These are phyloP conservation scores for Melanerpes formicivorus DNA, from an alignment of 2,113 vertebrate genomes.

Conservation along the genomic window DNA sequence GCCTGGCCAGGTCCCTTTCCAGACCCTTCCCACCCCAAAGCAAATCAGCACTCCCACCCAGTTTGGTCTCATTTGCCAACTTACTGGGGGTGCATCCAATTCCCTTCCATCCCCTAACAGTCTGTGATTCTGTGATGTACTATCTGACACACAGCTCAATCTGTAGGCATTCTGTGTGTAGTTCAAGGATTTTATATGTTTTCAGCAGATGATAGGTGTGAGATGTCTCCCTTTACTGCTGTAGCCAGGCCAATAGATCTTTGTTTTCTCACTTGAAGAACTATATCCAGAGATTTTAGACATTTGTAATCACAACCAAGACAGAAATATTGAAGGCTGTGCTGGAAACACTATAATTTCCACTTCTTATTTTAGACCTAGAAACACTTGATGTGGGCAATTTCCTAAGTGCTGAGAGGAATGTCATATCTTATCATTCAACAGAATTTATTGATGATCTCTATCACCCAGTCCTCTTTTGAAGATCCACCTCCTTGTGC, in stretches of 20 bases:
- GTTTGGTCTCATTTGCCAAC: too few species aligned
- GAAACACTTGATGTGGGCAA: neutral
- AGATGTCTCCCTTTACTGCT: neutral
- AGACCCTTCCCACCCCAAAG: too few species aligned
- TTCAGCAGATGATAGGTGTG: neutral
- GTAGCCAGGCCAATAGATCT: neutral
- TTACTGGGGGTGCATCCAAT: too few species aligned
- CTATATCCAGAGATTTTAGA: neutral
- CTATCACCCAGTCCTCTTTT: neutral
- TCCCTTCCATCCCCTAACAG: too few species aligned
- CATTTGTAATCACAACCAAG: neutral
- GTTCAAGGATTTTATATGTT: too few species aligned
- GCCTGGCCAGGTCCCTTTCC: too few species aligned
- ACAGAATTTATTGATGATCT: neutral
- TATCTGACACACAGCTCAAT: too few species aligned
- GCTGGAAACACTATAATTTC: constrained; percentile 24
- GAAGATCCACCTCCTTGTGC: neutral
- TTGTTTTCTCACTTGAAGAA: constrained; percentile 2
- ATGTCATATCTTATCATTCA: neutral
- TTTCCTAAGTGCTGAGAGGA: neutral
- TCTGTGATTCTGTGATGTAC: too few species aligned
- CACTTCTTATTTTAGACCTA: neutral
- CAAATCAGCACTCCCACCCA: too few species aligned
- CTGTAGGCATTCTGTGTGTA: neutral
- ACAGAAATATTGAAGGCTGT: neutral